A percentile compares a stretch with the other conserved stretches of the same genome.
Evolutionary conservation across 2,113 vertebrate genomes (phyloP).

Genomic region (Narcine bancroftii): DNA sequence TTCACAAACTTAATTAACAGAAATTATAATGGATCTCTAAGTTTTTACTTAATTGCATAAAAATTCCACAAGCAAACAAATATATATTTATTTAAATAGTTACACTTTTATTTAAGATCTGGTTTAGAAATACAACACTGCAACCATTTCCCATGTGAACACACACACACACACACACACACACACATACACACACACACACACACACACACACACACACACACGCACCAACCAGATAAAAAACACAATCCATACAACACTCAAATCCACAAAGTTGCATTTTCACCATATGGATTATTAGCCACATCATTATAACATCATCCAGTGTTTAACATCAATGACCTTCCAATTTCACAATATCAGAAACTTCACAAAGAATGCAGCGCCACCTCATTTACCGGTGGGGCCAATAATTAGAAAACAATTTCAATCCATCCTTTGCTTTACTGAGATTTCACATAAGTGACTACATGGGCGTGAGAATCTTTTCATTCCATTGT

Average conservation of each 20-base stretch:
- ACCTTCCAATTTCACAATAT: not conserved
- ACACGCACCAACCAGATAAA: not conserved
- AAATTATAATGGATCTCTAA: not conserved
- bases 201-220: too few relatives aligned
- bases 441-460: not conserved
- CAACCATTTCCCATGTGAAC: not conserved
- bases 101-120: slow-evolving; percentile 21
- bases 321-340: not conserved
- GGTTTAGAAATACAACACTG: slow-evolving; percentile 24
- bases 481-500: not conserved
- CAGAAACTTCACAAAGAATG: not conserved
- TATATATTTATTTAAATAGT: not conserved
- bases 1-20: not conserved
- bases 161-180: too few relatives aligned
- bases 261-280: not conserved
- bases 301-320: not conserved
- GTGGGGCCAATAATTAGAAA: not conserved
- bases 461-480: not conserved
- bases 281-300: not conserved
- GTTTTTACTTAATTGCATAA: not conserved
- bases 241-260: not conserved
- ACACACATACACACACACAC: too few relatives aligned
- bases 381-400: not conserved
- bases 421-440: not conserved
- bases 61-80: not conserved